These are phyloP conservation scores for Xyliphius kryptos DNA, from an alignment of 2,113 vertebrate genomes.

Conservation along the genomic window DNA sequence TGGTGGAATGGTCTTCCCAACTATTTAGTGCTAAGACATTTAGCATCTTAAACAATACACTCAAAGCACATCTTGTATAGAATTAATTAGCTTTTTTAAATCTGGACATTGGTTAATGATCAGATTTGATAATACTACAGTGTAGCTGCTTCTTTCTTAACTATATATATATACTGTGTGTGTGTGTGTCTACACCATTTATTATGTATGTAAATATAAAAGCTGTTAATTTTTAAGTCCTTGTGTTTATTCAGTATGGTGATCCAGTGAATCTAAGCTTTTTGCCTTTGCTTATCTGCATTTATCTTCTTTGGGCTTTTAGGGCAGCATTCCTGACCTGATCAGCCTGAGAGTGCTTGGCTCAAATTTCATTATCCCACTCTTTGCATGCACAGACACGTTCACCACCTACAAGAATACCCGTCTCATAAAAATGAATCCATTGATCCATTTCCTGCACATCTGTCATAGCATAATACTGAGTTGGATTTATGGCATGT, in stretches of 20 bases:
- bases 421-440: conserved; percentile 74
- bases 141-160: too few species aligned
- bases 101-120: too few species aligned
- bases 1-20: too few species aligned
- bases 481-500: conserved; percentile 69
- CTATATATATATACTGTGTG: too few species aligned
- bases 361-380: conserved; percentile 67
- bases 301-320: conserved; percentile 55
- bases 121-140: too few species aligned
- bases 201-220: neutral
- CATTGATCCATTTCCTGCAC: conserved; percentile 76
- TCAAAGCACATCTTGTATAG: too few species aligned
- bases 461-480: conserved; percentile 72
- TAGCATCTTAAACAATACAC: too few species aligned
- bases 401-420: conserved; percentile 57
- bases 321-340: conserved; percentile 48
- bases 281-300: conserved; percentile 49
- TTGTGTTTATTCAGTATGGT: conserved; percentile 59
- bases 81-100: too few species aligned
- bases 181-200: too few species aligned
- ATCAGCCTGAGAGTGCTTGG: conserved; percentile 54
- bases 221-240: conserved; percentile 11
- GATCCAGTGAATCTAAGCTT: conserved; percentile 51
- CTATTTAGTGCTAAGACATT: too few species aligned
- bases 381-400: conserved; percentile 77